These are phyloP conservation scores for Rhagonycha fulva DNA, from an alignment of 2,888 invertebrate species.

Conservation along the genomic window DNA sequence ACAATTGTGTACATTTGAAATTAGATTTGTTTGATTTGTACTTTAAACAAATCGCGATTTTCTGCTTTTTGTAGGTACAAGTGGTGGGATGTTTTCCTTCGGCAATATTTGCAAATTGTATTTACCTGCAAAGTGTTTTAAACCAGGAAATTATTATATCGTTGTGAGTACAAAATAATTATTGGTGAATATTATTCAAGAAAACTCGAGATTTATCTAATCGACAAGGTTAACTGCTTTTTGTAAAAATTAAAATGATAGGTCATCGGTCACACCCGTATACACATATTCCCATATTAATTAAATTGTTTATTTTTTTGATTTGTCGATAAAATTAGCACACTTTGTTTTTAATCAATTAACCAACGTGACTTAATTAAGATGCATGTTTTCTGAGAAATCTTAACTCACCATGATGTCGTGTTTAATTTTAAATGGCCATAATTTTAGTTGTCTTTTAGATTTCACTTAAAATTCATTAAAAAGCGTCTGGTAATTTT, in stretches of 20 bases:
- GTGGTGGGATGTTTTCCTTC: background rate
- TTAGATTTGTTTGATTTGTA: background rate
- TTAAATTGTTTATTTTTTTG: background rate
- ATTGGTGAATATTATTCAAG: background rate
- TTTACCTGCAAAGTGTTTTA: background rate
- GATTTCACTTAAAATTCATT: background rate
- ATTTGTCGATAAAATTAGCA: background rate
- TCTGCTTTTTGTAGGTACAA: background rate
- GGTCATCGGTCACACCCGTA: background rate
- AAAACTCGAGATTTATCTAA: background rate
- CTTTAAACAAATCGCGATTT: background rate
- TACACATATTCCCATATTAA: slow-evolving; percentile 1
- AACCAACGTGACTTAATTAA: background rate
- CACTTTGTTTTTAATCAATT: background rate
- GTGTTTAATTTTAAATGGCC: background rate
- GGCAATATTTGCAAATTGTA: slow-evolving; percentile 1
- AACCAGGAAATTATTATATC: background rate
- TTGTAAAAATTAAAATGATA: background rate
- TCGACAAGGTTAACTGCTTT: background rate
- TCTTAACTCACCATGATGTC: background rate
- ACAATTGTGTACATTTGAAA: background rate
- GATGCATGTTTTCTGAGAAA: background rate
- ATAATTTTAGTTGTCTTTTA: background rate
- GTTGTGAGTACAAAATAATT: slow-evolving; percentile 1
- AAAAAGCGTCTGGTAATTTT: background rate